Conservation (phyloP, 2,113 vertebrate species). For the Psettodes erumei region DNA sequence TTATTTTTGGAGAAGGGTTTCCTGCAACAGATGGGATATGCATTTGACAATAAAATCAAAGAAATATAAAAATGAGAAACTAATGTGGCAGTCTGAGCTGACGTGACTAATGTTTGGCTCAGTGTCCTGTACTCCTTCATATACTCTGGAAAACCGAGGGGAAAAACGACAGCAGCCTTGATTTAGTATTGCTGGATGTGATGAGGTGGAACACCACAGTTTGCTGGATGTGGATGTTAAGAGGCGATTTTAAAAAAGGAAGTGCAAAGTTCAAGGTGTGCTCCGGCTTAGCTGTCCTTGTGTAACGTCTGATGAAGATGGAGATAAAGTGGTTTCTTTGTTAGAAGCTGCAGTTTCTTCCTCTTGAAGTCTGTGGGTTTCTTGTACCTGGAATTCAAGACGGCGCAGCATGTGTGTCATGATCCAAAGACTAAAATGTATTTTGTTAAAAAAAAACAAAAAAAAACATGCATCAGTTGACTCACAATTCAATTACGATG, state of each 20-base stretch:
- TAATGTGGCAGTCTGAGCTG: slow-evolving; percentile 3
- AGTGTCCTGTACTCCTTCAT: slow-evolving; percentile 37
- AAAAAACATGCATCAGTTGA: slow-evolving; percentile 26
- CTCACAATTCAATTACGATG: slow-evolving; percentile 97
- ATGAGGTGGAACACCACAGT: slow-evolving; percentile 47
- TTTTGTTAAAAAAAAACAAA: not conserved
- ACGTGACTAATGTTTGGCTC: slow-evolving; percentile 28
- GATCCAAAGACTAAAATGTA: not conserved
- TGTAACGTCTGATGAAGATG: slow-evolving; percentile 96
- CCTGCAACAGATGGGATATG: slow-evolving; percentile 5
- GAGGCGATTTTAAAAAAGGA: not conserved
- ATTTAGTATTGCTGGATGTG: slow-evolving; percentile 65
- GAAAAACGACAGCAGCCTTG: not conserved
- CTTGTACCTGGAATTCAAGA: slow-evolving; percentile 89
- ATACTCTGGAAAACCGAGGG: not conserved
- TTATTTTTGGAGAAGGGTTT: slow-evolving; percentile 11
- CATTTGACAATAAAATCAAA: slow-evolving; percentile 5
- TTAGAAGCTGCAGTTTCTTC: slow-evolving; percentile 97
- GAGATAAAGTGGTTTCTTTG: slow-evolving; percentile 99
- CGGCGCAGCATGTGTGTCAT: not conserved
- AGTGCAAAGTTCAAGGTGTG: slow-evolving; percentile 15
- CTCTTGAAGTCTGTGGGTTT: slow-evolving; percentile 99
- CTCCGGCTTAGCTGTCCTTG: slow-evolving; percentile 88
- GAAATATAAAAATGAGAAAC: slow-evolving; percentile 11
- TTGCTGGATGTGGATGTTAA: slow-evolving; percentile 51